Percentiles rank a stretch among this genome's conserved stretches.
These are phyloP conservation scores for Rhinolophus sinicus DNA, from an alignment of 2,113 vertebrate genomes.

Conservation along the genomic window DNA sequence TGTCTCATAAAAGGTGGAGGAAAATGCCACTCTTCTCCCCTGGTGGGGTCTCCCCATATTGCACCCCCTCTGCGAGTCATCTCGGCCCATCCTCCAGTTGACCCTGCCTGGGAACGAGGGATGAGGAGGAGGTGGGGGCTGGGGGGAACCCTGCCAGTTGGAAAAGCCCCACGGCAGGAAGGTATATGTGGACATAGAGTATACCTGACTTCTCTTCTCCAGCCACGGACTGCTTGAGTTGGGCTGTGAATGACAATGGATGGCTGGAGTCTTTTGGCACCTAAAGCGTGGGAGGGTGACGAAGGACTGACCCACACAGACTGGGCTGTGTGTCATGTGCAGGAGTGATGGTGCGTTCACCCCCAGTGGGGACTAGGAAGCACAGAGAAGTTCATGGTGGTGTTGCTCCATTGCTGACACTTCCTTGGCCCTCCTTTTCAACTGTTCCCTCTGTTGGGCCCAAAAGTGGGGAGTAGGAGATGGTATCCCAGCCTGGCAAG, in stretches of 20 bases:
- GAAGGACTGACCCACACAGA: neutral
- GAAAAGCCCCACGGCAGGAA: slow-evolving; percentile 60
- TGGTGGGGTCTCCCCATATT: slow-evolving; percentile 46
- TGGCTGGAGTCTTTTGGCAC: slow-evolving; percentile 3
- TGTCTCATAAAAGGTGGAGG: neutral
- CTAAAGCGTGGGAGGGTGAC: neutral
- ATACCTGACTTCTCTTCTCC: slow-evolving; percentile 75
- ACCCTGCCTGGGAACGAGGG: neutral
- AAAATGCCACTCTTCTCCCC: neutral
- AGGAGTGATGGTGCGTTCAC: neutral
- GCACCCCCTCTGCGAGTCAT: slow-evolving; percentile 34
- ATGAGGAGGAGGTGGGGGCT: slow-evolving; percentile 30
- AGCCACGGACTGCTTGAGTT: slow-evolving; percentile 2
- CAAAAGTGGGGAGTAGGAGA: slow-evolving; percentile 24
- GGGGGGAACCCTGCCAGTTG: slow-evolving; percentile 56
- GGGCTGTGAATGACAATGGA: slow-evolving; percentile 23
- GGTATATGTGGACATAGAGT: slow-evolving; percentile 80
- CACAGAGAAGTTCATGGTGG: neutral
- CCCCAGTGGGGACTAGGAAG: neutral
- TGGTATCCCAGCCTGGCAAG: neutral
- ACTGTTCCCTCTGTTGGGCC: neutral
- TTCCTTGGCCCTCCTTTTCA: neutral
- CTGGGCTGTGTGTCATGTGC: neutral
- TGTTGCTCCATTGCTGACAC: neutral
- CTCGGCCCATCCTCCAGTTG: slow-evolving; percentile 35